Conservation (phyloP, 35 echinoderm and acorn worm genomes). For the Patiria miniata region DNA sequence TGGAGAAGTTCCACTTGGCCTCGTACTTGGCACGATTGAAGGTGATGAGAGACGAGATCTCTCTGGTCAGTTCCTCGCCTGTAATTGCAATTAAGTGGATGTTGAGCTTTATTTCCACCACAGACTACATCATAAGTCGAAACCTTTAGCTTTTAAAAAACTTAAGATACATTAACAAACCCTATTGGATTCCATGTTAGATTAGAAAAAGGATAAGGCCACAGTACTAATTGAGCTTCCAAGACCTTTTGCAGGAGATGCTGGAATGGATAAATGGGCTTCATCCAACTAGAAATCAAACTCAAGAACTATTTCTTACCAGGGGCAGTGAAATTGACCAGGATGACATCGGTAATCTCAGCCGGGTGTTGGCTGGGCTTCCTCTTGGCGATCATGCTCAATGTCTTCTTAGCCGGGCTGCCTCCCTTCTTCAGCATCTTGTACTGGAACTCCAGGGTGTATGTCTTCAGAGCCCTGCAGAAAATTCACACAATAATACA, state of each 20-base stretch:
- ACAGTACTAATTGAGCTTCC: too few species aligned
- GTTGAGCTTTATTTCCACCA: too few species aligned
- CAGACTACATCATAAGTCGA: too few species aligned
- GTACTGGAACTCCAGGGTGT: slow-evolving; percentile 72
- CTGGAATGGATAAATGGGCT: background rate
- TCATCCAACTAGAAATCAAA: background rate
- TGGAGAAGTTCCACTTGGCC: slow-evolving; percentile 80
- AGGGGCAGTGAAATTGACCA: slow-evolving; percentile 91
- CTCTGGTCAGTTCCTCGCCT: slow-evolving; percentile 71
- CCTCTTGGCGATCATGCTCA: slow-evolving; percentile 40
- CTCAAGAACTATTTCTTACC: slow-evolving; percentile 40
- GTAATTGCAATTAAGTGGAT: background rate
- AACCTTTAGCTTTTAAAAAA: too few species aligned
- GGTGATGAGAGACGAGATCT: slow-evolving; percentile 68
- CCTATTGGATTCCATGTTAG: too few species aligned
- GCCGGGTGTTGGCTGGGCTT: background rate
- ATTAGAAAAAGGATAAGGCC: too few species aligned
- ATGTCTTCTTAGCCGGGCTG: slow-evolving; percentile 24
- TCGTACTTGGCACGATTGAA: slow-evolving; percentile 76
- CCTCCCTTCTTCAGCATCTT: slow-evolving; percentile 56
- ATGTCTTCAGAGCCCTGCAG: slow-evolving; percentile 63
- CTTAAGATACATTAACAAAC: too few species aligned
- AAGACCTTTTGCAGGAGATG: background rate
- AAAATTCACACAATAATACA: slow-evolving; percentile 12
- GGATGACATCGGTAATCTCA: slow-evolving; percentile 76